These are phyloP conservation scores for Dusona sp. DNA, from an alignment of 2,888 invertebrate species.

Conservation along the genomic window DNA sequence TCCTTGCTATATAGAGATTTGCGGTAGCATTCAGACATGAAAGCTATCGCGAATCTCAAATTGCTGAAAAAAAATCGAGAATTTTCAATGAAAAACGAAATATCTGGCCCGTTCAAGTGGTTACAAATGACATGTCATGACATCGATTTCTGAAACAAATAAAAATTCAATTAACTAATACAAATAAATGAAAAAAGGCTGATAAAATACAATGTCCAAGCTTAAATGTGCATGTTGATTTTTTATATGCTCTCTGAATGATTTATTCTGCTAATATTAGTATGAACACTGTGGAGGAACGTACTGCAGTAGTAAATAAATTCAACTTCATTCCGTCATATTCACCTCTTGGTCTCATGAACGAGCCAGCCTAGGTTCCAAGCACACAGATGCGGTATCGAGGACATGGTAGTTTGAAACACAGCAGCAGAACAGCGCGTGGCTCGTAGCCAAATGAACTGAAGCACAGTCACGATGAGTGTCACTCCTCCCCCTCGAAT, in stretches of 20 bases:
- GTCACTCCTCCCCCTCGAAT: conserved; percentile 54
- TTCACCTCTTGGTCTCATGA: conserved; percentile 20
- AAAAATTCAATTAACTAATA: too few relatives aligned
- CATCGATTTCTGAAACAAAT: background rate
- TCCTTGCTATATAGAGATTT: too few relatives aligned
- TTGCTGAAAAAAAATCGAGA: too few relatives aligned
- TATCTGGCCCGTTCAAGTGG: too few relatives aligned
- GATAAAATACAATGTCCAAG: background rate
- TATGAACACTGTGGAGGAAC: conserved; percentile 7
- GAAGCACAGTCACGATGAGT: conserved; percentile 51
- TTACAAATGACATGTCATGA: too few relatives aligned
- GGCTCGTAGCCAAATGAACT: conserved; percentile 58
- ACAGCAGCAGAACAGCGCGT: conserved; percentile 21
- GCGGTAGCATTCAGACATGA: too few relatives aligned
- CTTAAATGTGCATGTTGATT: background rate
- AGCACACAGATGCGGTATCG: conserved; percentile 23
- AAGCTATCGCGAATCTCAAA: too few relatives aligned
- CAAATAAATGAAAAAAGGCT: background rate
- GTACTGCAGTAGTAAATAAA: conserved; percentile 33
- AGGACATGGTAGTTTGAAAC: conserved; percentile 31
- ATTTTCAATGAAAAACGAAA: background rate
- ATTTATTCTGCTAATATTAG: conserved; percentile 22
- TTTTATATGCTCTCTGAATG: conserved; percentile 2
- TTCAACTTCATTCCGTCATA: conserved; percentile 37
- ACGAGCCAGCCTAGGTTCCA: background rate